Base-by-base conservation (phyloP, 2,113 vertebrate species). In the Gavialis gangeticus region DNA sequence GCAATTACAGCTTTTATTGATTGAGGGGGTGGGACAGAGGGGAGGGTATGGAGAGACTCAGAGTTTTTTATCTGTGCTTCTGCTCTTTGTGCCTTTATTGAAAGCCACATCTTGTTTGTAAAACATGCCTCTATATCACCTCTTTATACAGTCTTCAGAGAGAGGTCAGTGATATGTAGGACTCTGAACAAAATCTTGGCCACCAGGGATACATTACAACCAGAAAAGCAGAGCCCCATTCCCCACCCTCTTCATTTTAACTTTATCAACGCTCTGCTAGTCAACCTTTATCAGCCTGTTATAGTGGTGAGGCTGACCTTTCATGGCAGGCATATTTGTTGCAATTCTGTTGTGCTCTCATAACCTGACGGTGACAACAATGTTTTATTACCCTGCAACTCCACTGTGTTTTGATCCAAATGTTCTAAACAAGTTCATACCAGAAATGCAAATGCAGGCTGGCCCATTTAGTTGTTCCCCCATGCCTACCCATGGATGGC, bases 91-190 rank as follows among this genome's bases (percentile, higher is more conserved):
- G 92, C 27, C n/a, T 84, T 89, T 4, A 1, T 46, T 88, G 92
- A 97, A 96, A 89, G 92, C 96, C 95, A 95, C 83, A 85, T 5
- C 55, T 78, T 56, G 64, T 75, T 84, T 75, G 78, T 22, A 92
- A 92, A 93, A 55, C 60, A 46, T 46, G 46, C 46, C 46, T 7
- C 46, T 46, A 9, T 46, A 46, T 9, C 46, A 46, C 46, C 46
- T 46, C 46, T 46, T 46, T 46, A 46, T 54, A 60, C 80, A 7
- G 69, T 25, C 27, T 62, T 58, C 55, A 76, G 55, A 16, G 18
- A n/a, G 79, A 60, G 30, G 67, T 94, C 84, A 87, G 75, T 54
- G 28, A 22, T 85, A 56, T 30, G 21, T n/a, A 64, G 89, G 82
- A 77, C 13, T 14, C 71, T 46, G 46, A 82, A 22, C 0, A 0